phyloP scores from a whole-genome alignment of 2,888 invertebrate genomes.

The Aromia moschata region DNA sequence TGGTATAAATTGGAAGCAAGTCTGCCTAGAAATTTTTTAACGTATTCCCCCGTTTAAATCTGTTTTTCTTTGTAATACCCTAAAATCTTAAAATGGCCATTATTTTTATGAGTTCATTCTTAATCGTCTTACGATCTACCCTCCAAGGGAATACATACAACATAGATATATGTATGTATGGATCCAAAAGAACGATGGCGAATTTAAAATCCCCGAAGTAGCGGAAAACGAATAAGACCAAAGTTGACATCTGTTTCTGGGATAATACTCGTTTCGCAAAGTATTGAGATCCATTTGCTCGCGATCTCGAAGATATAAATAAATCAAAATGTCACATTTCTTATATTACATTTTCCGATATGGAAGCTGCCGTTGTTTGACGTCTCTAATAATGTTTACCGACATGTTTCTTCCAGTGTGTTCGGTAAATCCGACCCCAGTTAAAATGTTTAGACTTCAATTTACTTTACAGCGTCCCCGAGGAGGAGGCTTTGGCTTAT shows the following conservation, averaged over 20 bases:
- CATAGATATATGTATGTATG: constrained; percentile 11
- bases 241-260: constrained; percentile 46
- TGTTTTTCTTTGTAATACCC: neutral
- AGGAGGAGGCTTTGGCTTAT: constrained; percentile 52
- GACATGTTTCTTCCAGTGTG: constrained; percentile 53
- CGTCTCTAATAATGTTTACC: constrained; percentile 60
- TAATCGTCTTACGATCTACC: constrained; percentile 7
- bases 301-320: constrained; percentile 52
- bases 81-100: constrained; percentile 1
- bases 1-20: too few species aligned
- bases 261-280: constrained; percentile 39
- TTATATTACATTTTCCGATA: constrained; percentile 57
- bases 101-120: constrained; percentile 8
- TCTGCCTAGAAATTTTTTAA: too few species aligned
- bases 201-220: constrained; percentile 28
- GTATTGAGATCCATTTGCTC: constrained; percentile 50
- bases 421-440: constrained; percentile 53
- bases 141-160: constrained; percentile 5
- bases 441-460: constrained; percentile 62
- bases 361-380: constrained; percentile 54
- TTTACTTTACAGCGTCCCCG: constrained; percentile 55
- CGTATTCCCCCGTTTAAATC: too few species aligned
- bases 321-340: constrained; percentile 59
- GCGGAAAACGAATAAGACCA: constrained; percentile 40
- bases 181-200: constrained; percentile 22